Percentiles rank a stretch among this genome's conserved stretches.
Evolutionary conservation across 2,797 vertebrate genomes (phyloP).

Genomic region (Gymnothorax javanicus): DNA sequence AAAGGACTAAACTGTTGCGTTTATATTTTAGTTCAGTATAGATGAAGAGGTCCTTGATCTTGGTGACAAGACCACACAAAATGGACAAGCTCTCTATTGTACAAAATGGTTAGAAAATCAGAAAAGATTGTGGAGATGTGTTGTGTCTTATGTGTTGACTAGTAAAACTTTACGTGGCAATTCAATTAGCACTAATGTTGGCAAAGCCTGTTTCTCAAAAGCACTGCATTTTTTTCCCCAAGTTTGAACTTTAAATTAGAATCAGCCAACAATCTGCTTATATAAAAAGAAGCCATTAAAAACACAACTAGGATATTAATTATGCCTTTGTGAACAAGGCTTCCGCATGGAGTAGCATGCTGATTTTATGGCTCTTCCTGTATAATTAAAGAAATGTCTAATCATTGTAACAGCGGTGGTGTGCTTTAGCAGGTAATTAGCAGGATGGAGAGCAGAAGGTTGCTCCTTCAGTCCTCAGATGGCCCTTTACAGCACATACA

Average conservation of each 20-base stretch:
- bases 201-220: not conserved
- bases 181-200: not conserved
- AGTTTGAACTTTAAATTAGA: not conserved
- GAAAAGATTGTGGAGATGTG: not conserved
- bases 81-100: not conserved
- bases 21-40: no score
- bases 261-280: not conserved
- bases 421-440: not conserved
- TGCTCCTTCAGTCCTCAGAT: not conserved
- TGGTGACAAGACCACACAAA: not conserved
- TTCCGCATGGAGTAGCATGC: not conserved
- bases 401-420: not conserved
- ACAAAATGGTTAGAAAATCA: no score
- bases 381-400: conserved; percentile 1
- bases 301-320: not conserved
- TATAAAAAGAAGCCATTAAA: conserved; percentile 1
- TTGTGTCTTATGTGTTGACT: not conserved
- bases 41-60: not conserved
- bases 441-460: not conserved
- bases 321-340: not conserved
- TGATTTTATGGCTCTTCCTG: conserved; percentile 1
- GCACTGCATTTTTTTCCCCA: not conserved
- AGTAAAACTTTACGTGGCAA: not conserved
- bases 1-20: no score
- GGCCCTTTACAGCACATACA: not conserved